Evolutionary conservation across 1,140 invertebrate genomes (phyloP).

Genomic region (Drosophila novamexicana): DNA sequence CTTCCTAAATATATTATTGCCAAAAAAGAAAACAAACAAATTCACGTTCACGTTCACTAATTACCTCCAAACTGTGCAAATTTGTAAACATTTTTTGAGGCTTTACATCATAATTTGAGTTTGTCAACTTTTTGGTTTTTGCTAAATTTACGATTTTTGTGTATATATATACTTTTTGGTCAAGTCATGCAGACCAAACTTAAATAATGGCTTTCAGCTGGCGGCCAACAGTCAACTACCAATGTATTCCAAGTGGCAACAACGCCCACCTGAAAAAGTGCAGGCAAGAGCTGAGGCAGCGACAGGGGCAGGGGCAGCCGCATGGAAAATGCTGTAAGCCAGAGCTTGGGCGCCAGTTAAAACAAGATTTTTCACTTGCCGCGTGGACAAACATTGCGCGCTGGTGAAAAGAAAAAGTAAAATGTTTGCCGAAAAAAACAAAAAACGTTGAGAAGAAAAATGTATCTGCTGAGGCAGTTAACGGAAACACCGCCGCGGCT

Average conservation of each 20-base stretch:
- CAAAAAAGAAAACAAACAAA: slow-evolving; percentile 13
- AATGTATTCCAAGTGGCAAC: slow-evolving; percentile 29
- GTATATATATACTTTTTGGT: slow-evolving; percentile 13
- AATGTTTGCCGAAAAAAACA: slow-evolving; percentile 68
- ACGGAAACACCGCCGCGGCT: slow-evolving; percentile 34
- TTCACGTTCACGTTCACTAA: slow-evolving; percentile 59
- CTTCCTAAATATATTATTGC: slow-evolving; percentile 24
- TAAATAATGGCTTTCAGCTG: slow-evolving; percentile 34
- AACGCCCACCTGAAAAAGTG: slow-evolving; percentile 28
- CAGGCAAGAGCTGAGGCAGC: background rate
- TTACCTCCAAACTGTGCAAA: slow-evolving; percentile 44
- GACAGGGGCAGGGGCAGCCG: background rate
- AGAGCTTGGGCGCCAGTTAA: slow-evolving; percentile 21
- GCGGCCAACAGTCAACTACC: slow-evolving; percentile 16
- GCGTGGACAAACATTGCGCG: slow-evolving; percentile 26
- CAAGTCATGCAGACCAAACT: slow-evolving; percentile 33
- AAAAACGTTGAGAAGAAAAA: slow-evolving; percentile 43
- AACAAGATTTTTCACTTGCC: slow-evolving; percentile 72
- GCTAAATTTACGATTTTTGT: slow-evolving; percentile 21
- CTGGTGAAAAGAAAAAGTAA: slow-evolving; percentile 76
- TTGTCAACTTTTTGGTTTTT: slow-evolving; percentile 65
- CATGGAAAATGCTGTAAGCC: slow-evolving; percentile 37
- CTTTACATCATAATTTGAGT: slow-evolving; percentile 63
- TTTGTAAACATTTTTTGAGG: slow-evolving; percentile 31
- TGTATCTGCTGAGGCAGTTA: slow-evolving; percentile 41